Evolutionary conservation across 2,797 vertebrate species (phyloP), one percentile per base, ranked within the genome.

Genomic region (Enteromius mattozi): DNA sequence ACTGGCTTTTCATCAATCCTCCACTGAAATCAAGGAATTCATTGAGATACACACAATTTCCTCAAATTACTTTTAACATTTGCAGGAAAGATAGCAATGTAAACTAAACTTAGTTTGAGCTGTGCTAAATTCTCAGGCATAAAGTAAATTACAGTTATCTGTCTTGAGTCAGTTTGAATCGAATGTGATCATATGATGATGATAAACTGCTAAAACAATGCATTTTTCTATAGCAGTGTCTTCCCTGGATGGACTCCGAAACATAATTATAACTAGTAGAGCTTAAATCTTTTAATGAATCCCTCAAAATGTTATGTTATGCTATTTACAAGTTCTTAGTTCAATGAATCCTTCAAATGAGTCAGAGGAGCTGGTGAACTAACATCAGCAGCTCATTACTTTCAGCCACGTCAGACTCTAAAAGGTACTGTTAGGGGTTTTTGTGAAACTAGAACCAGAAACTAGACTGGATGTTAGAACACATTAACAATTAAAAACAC

Each of bases 1-100:
- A 99, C 97, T 0, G 97, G 98, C 47, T 99, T 99, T 92, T 99
- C 98, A 1, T 99, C 98, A 1, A 99, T 99, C 88, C 96, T 96
- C 98, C 98, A 99, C 98, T 99, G 90, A 81, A 84, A 86, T 77
- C n/a, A 78, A 10, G 3, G 13, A 61, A 70, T 35, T 8, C 14
- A 54, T n/a, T 47, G 3, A 80, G 3, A 35, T 35, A n/a, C 5
- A 63, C 61, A 61, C 3, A 0, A 51, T 6, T 51, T 21, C 27
- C 27, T 33, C 40, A 71, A 9, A 49, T 9, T 4, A 24, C 42
- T 16, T 70, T 10, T 49, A 19, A 12, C 12, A 49, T 10, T 9
- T 49, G 45, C 13, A 19, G 9, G 2, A 40, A n/a, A 24, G 16
- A 51, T 33, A 19, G 8, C 12, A 0, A 49, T 19, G 14, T 24